Evolutionary conservation across 2,888 invertebrate genomes (phyloP), one percentile per base, ranked within the genome.

Genomic region (Iphiclides podalirius): DNA sequence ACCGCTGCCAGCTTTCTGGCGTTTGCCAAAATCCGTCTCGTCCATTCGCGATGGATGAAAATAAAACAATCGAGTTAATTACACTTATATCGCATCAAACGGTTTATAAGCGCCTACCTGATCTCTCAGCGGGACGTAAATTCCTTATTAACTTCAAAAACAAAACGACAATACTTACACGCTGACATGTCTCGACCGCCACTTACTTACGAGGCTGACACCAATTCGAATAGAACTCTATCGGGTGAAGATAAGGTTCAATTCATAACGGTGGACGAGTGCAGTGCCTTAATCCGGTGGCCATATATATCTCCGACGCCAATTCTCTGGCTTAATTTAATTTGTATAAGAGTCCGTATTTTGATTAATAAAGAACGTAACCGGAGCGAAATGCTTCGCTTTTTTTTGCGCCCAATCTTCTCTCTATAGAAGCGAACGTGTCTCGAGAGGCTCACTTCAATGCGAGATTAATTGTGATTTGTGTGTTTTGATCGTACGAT

Each of bases 321-420:
- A 57, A 67, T 67, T 64, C 61, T 63, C 62, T 55, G 57, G 54
- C 62, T 70, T 79, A 75, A 79, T 79, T 79, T 78, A 79, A 79
- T 79, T 78, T 75, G 72, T 66, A 57, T 53, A 61, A 56, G 70
- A 66, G 67, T 67, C 69, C 70, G 66, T 65, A 59, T 59, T 66
- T 67, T 79, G 78, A 79, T 79, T 78, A 76, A 77, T 76, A 66
- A 62, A 55, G 53, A 58, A 63, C 63, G 56, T 59, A 59, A 59
- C 63, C 61, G 60, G 59, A 54, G 63, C 66, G 73, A 75, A 73
- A 76, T 76, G 72, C 6, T 15, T 47, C 1, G 0, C 12, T n/a
- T 11, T 31, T 31, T 31, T 31, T 31, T 31, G 31, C 31, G n/a
- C n/a, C 11, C 31, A 11, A 31, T 31, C 2, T 11, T n/a, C 8